Evolutionary conservation across 1,140 invertebrate genomes (phyloP).

Genomic region (Zaprionus ghesquierei): DNA sequence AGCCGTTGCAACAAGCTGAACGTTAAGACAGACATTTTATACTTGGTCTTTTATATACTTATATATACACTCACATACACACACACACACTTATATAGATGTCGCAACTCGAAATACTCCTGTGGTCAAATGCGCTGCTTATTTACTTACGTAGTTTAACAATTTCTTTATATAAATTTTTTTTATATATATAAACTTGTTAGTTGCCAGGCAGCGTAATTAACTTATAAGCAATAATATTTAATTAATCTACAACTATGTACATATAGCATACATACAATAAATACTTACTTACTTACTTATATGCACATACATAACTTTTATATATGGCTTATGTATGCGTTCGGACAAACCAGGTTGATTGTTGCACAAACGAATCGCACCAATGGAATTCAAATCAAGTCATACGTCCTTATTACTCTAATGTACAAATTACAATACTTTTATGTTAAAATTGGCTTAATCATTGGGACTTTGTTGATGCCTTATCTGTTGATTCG

Average conservation of each 20-base stretch:
- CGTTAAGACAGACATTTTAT: constrained; percentile 13
- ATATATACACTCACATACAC: not conserved
- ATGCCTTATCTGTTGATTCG: constrained; percentile 21
- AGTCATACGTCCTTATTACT: not conserved
- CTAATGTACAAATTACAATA: constrained; percentile 31
- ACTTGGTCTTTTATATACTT: not conserved
- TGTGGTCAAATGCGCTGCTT: constrained; percentile 45
- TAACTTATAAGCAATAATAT: constrained; percentile 13
- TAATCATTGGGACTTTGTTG: constrained; percentile 2
- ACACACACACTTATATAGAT: constrained; percentile 2
- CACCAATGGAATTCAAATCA: constrained; percentile 18
- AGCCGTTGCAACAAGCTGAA: not conserved
- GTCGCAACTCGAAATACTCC: constrained; percentile 43
- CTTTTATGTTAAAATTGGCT: constrained; percentile 1
- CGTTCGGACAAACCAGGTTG: not conserved
- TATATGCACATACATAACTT: not conserved
- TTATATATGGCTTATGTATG: not conserved
- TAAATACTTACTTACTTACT: not conserved
- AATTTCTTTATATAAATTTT: not conserved
- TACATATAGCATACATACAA: not conserved
- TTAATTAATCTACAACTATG: constrained; percentile 10
- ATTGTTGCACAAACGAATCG: constrained; percentile 14
- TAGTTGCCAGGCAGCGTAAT: constrained; percentile 8
- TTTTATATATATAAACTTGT: constrained; percentile 5
- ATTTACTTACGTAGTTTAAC: constrained; percentile 21